Evolutionary conservation across 2,113 vertebrate species (phyloP), one percentile per base, ranked within the genome.

Genomic region (Rhegmatorhina hoffmannsi): DNA sequence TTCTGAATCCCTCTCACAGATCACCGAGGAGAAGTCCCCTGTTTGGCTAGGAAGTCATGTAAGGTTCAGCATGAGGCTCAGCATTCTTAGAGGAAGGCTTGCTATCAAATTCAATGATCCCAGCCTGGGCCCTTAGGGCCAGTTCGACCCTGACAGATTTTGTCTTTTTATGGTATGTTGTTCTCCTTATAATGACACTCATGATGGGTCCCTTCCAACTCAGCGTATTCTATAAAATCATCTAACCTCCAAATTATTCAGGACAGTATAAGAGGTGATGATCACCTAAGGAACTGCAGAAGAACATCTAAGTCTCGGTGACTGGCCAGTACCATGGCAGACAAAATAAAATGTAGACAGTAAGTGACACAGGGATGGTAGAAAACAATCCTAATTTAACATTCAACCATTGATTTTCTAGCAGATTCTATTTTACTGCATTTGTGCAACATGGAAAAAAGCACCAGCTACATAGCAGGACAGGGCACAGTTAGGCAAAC

Each of bases 351-450:
- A 12, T 17, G 15, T 4, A 72, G 56, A 43, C 23, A 67, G 5
- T 1, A 3, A 76, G 11, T 43, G 36, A 34, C 3, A 2, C 38
- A 25, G 1, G 1, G 5, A 11, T 20, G 38, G 14, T 36, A 62
- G 49, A 63, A 62, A 47, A 59, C 6, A 79, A 31, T 10, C 7
- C 23, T 38, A 31, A 64, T 17, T 49, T 59, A 70, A 53, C 70
- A 62, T 3, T 9, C 10, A 50, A 84, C 64, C 28, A 36, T 1
- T 21, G 44, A 46, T 86, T 76, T 55, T 50, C 19, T 58, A 75
- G 10, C 7, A 75, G 12, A 49, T 23, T 62, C 40, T 31, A 21
- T 74, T 78, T 62, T 58, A 33, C 24, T 85, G n/a, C 43, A 40
- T 16, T 18, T 85, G 29, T 44, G 19, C 36, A 58, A 13, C 50